Evolutionary conservation across 2,797 vertebrate species (phyloP).

Genomic region (Carapus acus): DNA sequence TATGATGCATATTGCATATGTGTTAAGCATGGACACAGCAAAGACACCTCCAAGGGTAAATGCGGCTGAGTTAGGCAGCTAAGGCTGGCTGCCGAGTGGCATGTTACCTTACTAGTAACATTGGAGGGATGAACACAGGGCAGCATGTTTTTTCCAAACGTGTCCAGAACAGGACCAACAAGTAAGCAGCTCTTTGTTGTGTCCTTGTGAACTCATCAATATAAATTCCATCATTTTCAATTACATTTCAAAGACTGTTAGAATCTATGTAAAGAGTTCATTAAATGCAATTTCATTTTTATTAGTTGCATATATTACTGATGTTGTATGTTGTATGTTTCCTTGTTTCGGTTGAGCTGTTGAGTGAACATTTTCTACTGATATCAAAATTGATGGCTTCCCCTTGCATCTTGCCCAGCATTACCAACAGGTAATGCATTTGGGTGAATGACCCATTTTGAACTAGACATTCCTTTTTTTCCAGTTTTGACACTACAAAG

Average conservation of each 20-base stretch:
- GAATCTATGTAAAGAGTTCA: background rate
- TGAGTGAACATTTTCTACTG: background rate
- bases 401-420: too few relatives aligned
- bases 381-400: background rate
- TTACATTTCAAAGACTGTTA: conserved; percentile 1
- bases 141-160: background rate
- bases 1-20: conserved; percentile 55
- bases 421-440: too few relatives aligned
- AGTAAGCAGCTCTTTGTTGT: conserved; percentile 4
- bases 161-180: conserved; percentile 23
- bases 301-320: conserved; percentile 15
- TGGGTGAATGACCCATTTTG: too few relatives aligned
- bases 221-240: conserved; percentile 15
- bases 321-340: background rate
- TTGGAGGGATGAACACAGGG: background rate
- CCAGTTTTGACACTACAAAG: too few relatives aligned
- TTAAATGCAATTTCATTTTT: conserved; percentile 17
- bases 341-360: background rate
- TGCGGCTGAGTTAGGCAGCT: conserved; percentile 1
- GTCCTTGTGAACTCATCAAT: conserved; percentile 11
- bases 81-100: background rate
- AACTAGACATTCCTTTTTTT: too few relatives aligned
- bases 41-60: conserved; percentile 27
- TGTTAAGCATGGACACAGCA: conserved; percentile 27
- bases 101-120: background rate